Percentiles rank a stretch among this genome's conserved stretches.
These are phyloP conservation scores for Ichneumoninae sp. DNA, from an alignment of 2,888 invertebrate genomes.

Conservation along the genomic window DNA sequence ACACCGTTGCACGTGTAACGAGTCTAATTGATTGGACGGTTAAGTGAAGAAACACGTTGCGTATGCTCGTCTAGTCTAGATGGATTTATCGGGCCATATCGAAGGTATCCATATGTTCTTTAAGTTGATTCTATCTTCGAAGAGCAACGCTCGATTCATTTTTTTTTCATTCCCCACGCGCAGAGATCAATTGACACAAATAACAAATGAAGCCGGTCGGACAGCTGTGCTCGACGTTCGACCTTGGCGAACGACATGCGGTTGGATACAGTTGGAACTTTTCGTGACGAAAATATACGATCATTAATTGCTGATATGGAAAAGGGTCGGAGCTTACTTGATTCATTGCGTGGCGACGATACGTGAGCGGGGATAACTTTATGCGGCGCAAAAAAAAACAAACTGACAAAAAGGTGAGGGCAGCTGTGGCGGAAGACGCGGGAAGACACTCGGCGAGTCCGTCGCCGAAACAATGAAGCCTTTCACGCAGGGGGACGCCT, in stretches of 20 bases:
- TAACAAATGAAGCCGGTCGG: constrained; percentile 1
- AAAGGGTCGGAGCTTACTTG: neutral
- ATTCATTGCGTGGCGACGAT: neutral
- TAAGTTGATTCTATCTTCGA: neutral
- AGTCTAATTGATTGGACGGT: constrained; percentile 1
- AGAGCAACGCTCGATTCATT: neutral
- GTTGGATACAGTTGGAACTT: neutral
- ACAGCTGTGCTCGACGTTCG: constrained; percentile 34
- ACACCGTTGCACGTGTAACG: neutral
- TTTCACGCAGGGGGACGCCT: neutral
- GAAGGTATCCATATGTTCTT: neutral
- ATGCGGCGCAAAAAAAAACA: neutral
- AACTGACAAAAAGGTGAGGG: neutral
- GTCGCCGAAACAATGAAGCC: neutral
- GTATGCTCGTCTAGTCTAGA: neutral
- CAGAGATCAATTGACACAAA: neutral
- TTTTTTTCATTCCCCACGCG: neutral
- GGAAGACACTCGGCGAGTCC: neutral
- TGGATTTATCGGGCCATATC: constrained; percentile 4
- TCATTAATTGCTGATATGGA: neutral
- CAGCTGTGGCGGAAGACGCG: neutral
- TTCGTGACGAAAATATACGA: neutral
- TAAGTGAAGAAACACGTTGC: neutral
- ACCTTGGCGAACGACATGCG: constrained; percentile 39
- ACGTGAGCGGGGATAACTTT: no score